Evolutionary conservation across 2,797 vertebrate genomes (phyloP), one percentile per base, ranked within the genome.

Genomic region (Astyanax mexicanus): DNA sequence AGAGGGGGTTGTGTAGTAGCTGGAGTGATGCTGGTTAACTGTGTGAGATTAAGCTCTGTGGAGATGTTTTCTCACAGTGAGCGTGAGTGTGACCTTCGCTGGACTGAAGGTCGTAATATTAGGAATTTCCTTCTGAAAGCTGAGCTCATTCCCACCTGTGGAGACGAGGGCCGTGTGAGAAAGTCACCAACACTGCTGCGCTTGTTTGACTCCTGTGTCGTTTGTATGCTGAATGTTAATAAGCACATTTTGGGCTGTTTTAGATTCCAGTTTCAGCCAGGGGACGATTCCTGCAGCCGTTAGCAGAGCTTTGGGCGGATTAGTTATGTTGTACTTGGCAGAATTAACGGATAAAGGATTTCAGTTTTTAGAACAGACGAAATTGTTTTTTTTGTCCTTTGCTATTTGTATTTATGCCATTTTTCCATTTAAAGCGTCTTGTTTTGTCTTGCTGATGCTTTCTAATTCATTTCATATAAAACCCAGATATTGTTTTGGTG

Each of bases 1-100:
- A 75, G 80, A 54, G 58, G 55, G 51, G 19, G 52, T 71, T 51
- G 78, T 74, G 67, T 75, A 74, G 40, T 12, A 72, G 37, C 82
- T 54, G 72, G 57, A 44, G 76, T 66, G 47, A 13, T 71, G 73
- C 75, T 60, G 78, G 74, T 54, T 6, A 38, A 70, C 74, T 54
- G 38, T 54, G 51, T 74, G 47, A 44, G 51, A 58, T 45, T 40
- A 69, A 52, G 64, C 78, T 55, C 44, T 45, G 68, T 37, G 9
- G 1, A 19, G n/a, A 6, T 9, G n/a, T 6, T 17, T 9, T 19
- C 17, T 9, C n/a, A 8, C 45, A 19, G 45, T 1, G 45, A 15
- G n/a, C 12, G 10, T 65, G 57, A 47, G 42, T 7, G 25, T 6
- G n/a, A 37, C 23, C 55, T 47, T 74, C 25, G 19, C 35, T 52